These are phyloP conservation scores for Nebria ingens DNA, from an alignment of 1,140 invertebrate species.

Conservation along the genomic window DNA sequence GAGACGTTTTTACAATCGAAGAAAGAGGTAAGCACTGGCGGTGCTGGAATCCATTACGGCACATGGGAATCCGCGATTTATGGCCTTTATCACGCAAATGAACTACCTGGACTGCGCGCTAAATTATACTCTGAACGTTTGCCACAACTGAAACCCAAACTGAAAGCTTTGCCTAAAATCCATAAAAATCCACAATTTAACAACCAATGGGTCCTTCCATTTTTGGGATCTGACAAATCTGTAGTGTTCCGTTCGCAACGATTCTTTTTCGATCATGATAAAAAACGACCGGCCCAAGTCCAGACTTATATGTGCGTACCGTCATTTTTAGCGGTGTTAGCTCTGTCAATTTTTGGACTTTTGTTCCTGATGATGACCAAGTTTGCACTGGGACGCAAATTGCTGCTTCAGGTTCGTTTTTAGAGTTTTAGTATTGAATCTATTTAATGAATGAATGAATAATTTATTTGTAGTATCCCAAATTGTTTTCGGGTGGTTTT, in stretches of 20 bases:
- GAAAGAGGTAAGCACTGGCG: slow-evolving; percentile 26
- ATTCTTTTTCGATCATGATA: slow-evolving; percentile 51
- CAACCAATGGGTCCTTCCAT: slow-evolving; percentile 58
- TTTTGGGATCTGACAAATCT: slow-evolving; percentile 67
- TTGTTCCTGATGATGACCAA: slow-evolving; percentile 55
- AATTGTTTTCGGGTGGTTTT: slow-evolving; percentile 59
- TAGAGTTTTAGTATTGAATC: slow-evolving; percentile 7
- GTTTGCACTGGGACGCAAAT: slow-evolving; percentile 46
- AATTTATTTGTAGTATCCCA: slow-evolving; percentile 52
- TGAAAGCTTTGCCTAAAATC: slow-evolving; percentile 29
- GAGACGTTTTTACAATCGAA: slow-evolving; percentile 54
- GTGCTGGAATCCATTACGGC: slow-evolving; percentile 53
- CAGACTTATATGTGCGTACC: slow-evolving; percentile 19
- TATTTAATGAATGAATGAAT: slow-evolving; percentile 1
- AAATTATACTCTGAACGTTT: slow-evolving; percentile 54
- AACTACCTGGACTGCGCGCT: slow-evolving; percentile 50
- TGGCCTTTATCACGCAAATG: slow-evolving; percentile 50
- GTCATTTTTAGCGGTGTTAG: slow-evolving; percentile 36
- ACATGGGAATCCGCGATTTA: slow-evolving; percentile 76
- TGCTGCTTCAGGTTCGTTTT: slow-evolving; percentile 50
- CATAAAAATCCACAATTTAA: slow-evolving; percentile 34
- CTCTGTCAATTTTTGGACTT: slow-evolving; percentile 41
- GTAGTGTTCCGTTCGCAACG: slow-evolving; percentile 66
- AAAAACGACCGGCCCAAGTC: slow-evolving; percentile 54
- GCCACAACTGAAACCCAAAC: slow-evolving; percentile 49